Percentiles rank a stretch among this genome's conserved stretches.
These are phyloP conservation scores for Dendropsophus ebraccatus DNA, from an alignment of 2,113 vertebrate species.

Conservation along the genomic window DNA sequence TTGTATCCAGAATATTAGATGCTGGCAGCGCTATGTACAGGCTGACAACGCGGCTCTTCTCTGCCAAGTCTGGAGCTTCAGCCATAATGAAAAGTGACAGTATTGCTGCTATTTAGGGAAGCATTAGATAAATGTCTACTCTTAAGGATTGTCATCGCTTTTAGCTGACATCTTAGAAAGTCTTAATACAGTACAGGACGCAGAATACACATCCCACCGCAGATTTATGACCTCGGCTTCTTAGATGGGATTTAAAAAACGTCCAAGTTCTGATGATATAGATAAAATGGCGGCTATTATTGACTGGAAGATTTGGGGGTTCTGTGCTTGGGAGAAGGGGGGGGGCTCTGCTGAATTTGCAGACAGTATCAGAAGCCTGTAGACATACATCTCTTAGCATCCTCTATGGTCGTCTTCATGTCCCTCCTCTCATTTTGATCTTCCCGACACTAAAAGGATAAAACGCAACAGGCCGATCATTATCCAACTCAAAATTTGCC, in stretches of 20 bases:
- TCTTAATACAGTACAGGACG: neutral
- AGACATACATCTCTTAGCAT: too few relatives aligned
- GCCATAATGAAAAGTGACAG: constrained; percentile 27
- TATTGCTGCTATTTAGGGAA: constrained; percentile 28
- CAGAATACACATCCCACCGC: neutral
- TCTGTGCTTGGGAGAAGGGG: too few relatives aligned
- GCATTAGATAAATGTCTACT: constrained; percentile 29
- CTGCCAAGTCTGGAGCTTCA: constrained; percentile 25
- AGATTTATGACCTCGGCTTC: too few relatives aligned
- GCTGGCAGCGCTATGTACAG: constrained; percentile 8
- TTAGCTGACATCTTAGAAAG: constrained; percentile 12
- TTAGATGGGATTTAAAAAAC: neutral
- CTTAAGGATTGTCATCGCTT: constrained; percentile 20
- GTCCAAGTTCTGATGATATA: neutral
- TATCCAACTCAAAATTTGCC: too few relatives aligned
- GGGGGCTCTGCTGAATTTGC: too few relatives aligned
- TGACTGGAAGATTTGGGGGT: too few relatives aligned
- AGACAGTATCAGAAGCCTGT: too few relatives aligned
- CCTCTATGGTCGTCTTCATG: too few relatives aligned
- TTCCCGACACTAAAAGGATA: too few relatives aligned
- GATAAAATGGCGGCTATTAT: too few relatives aligned
- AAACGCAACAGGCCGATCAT: too few relatives aligned
- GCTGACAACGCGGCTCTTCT: constrained; percentile 3
- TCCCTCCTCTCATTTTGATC: too few relatives aligned
- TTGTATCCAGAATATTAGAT: neutral